Evolutionary conservation across 2,888 invertebrate species (phyloP), one percentile per base, ranked within the genome.

Genomic region (Seira ritae): DNA sequence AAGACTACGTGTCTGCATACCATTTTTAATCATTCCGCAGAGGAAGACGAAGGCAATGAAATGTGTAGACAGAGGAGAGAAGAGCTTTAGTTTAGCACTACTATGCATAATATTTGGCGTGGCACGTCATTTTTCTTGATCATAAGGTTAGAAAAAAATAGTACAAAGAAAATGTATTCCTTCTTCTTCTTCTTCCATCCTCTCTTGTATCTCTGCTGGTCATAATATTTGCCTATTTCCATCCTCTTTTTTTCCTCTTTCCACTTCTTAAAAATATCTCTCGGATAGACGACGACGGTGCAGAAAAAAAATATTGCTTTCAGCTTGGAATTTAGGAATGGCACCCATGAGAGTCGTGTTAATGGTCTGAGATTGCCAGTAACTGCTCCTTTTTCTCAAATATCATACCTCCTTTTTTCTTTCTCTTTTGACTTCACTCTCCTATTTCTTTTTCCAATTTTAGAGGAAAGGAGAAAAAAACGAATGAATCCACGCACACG

Each of bases 311-410:
- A 50, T 50, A 50, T 78, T 84, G 79, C 75, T 84, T 84, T 74
- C 79, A 84, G 83, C 83, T 79, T 74, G 83, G 79, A 86, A 84
- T 81, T 80, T 83, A 83, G 80, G 79, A 88, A 88, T 86, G 87
- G 87, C 84, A 85, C 88, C 88, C 88, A 67, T 69, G 88, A 88
- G 88, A 84, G 85, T 84, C 82, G 73, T 82, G 86, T 88, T 87
- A 87, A 88, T 88, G 87, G 86, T 84, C 84, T 85, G 83, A 86
- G 87, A 87, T 86, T 87, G 82, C 85, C 81, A 85, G 84, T 84
- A 85, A 82, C 79, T 87, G 84, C 82, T 82, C 85, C 82, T 84
- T 75, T 77, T 83, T 79, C 85, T 85, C 85, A 84, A 79, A 84
- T 86, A 85, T 86, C 85, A 80, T 82, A 80, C 86, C 85, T 80